phyloP scores from a whole-genome alignment of 1,140 invertebrate species.

The Scaptomyza graminum region DNA sequence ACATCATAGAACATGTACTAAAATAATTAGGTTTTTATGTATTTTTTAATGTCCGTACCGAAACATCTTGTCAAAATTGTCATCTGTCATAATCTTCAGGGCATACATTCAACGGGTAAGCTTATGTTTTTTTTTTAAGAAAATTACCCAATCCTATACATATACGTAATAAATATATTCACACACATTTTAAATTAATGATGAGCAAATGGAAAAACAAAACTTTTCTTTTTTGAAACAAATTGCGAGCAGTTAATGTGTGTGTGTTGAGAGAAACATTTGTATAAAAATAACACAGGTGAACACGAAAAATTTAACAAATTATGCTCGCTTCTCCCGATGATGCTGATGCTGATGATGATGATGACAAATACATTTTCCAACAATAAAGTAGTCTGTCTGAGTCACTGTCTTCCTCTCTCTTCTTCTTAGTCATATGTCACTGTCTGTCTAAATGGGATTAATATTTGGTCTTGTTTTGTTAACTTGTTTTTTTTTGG shows the following conservation, averaged over 20 bases:
- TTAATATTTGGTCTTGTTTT: background rate
- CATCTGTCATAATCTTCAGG: constrained; percentile 32
- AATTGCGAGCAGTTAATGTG: constrained; percentile 68
- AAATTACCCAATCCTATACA: constrained; percentile 61
- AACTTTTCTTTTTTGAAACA: constrained; percentile 39
- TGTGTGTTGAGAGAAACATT: constrained; percentile 61
- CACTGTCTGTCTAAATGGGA: background rate
- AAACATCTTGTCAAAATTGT: constrained; percentile 1
- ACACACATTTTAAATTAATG: constrained; percentile 19
- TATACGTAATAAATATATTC: constrained; percentile 49
- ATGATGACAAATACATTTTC: constrained; percentile 55
- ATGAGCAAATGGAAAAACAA: constrained; percentile 18
- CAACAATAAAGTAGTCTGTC: constrained; percentile 2
- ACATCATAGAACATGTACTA: background rate
- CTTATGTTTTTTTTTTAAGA: constrained; percentile 21
- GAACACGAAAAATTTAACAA: constrained; percentile 43
- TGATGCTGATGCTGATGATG: no score
- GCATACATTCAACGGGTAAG: constrained; percentile 30
- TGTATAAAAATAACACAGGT: constrained; percentile 75
- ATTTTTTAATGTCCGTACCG: background rate
- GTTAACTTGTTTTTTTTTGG: constrained; percentile 13
- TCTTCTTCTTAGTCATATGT: background rate
- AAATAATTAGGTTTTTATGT: background rate
- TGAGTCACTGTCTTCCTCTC: constrained; percentile 43
- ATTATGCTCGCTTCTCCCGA: constrained; percentile 3